phyloP scores from a whole-genome alignment of 2,113 vertebrate genomes.

The Ictalurus furcatus region DNA sequence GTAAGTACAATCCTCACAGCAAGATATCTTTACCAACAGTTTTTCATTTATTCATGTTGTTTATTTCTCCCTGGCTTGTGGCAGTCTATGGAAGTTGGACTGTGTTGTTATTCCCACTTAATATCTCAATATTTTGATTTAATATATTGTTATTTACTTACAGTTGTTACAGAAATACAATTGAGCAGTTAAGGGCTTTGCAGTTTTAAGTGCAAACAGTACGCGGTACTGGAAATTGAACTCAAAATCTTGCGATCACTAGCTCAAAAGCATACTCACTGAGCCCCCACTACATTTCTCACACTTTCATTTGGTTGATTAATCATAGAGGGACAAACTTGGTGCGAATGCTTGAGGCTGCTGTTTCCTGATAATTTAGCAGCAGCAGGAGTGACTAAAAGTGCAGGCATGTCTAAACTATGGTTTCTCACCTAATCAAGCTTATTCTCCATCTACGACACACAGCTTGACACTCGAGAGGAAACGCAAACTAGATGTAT shows the following conservation, averaged over 20 bases:
- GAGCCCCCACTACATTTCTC: not conserved
- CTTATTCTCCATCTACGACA: slow-evolving; percentile 16
- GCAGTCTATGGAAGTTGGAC: not conserved
- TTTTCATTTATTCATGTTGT: not conserved
- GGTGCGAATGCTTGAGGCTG: not conserved
- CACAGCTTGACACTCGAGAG: not conserved
- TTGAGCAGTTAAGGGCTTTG: not conserved
- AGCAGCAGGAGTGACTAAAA: not conserved
- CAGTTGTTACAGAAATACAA: not conserved
- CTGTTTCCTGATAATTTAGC: slow-evolving; percentile 1
- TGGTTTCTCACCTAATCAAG: slow-evolving; percentile 19
- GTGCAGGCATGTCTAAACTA: not conserved
- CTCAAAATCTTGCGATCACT: not conserved
- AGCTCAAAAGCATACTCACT: not conserved
- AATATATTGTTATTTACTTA: not conserved
- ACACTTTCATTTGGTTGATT: not conserved
- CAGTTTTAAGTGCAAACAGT: not conserved
- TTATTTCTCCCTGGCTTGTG: not conserved
- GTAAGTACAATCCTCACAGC: slow-evolving; percentile 10
- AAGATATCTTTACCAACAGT: not conserved
- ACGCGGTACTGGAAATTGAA: not conserved
- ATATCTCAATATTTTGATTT: no score
- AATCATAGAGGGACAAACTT: not conserved
- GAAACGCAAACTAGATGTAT: not conserved
- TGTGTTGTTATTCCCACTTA: no score